A percentile compares a stretch with the other conserved stretches of the same genome.
Conservation (phyloP, 2,888 invertebrate genomes). For the Caenorhabditis sp. region DNA sequence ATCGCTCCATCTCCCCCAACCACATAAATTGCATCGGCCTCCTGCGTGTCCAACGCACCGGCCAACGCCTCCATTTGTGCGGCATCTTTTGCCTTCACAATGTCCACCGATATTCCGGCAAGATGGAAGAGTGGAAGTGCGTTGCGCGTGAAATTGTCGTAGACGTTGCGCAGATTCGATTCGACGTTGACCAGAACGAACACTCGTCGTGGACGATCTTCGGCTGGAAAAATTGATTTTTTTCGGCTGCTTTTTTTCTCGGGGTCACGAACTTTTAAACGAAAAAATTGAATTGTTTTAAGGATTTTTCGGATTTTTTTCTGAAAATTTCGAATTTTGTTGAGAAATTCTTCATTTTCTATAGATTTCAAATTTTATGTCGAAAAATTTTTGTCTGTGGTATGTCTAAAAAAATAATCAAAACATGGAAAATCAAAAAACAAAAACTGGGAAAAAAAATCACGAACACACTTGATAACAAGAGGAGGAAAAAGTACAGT, state of each 20-base stretch:
- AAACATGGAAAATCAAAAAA: too few species aligned
- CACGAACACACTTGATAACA: too few species aligned
- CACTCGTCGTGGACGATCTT: constrained; percentile 56
- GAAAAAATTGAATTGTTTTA: too few species aligned
- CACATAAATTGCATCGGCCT: constrained; percentile 65
- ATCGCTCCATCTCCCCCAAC: constrained; percentile 70
- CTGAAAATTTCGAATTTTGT: too few species aligned
- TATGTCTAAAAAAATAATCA: too few species aligned
- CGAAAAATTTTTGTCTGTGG: too few species aligned
- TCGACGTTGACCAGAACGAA: constrained; percentile 61
- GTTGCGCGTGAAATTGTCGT: constrained; percentile 62
- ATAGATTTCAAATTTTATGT: too few species aligned
- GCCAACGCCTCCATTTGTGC: constrained; percentile 59
- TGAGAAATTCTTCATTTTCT: too few species aligned
- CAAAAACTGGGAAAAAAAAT: too few species aligned
- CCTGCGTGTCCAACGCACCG: constrained; percentile 57
- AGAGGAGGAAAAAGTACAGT: too few species aligned
- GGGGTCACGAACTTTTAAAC: too few species aligned
- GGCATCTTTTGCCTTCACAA: constrained; percentile 57
- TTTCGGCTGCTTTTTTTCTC: not conserved
- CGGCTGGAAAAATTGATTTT: constrained; percentile 32
- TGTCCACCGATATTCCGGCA: constrained; percentile 65
- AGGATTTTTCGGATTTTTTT: too few species aligned
- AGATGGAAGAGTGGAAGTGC: constrained; percentile 66
- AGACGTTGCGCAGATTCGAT: constrained; percentile 58